Evolutionary conservation across 2,797 vertebrate species (phyloP).

Genomic region (Pygocentrus nattereri): DNA sequence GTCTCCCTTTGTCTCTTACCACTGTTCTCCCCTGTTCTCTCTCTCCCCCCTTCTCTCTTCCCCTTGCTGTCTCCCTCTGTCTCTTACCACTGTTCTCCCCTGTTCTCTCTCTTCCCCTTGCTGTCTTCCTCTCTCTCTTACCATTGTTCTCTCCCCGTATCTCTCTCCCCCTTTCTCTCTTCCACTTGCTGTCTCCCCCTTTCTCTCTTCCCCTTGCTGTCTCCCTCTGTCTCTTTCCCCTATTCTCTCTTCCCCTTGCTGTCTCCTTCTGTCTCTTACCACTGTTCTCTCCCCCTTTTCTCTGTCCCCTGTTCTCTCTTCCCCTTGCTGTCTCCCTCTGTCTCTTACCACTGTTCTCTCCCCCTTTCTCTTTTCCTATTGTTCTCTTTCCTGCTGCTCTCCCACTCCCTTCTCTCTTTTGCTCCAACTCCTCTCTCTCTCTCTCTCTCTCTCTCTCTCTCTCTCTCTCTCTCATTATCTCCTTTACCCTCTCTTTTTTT

Average conservation of each 20-base stretch:
- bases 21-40: background rate
- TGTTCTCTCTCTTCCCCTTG: background rate
- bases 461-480: background rate
- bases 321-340: background rate
- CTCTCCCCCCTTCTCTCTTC: conserved; percentile 27
- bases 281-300: no score
- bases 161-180: background rate
- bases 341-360: background rate
- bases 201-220: background rate
- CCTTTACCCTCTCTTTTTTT: background rate
- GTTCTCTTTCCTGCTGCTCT: background rate
- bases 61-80: conserved; percentile 11
- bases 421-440: no score
- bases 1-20: conserved; percentile 26
- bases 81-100: conserved; percentile 14
- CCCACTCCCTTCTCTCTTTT: background rate
- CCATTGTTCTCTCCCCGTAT: background rate
- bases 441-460: no score
- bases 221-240: background rate
- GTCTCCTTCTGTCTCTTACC: background rate
- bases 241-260: background rate
- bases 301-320: background rate
- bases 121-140: conserved; percentile 26
- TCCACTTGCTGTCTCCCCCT: background rate
- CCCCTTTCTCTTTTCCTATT: background rate